These are phyloP conservation scores for Threskiornis aethiopicus DNA, from an alignment of 2,797 vertebrate species.

Conservation along the genomic window DNA sequence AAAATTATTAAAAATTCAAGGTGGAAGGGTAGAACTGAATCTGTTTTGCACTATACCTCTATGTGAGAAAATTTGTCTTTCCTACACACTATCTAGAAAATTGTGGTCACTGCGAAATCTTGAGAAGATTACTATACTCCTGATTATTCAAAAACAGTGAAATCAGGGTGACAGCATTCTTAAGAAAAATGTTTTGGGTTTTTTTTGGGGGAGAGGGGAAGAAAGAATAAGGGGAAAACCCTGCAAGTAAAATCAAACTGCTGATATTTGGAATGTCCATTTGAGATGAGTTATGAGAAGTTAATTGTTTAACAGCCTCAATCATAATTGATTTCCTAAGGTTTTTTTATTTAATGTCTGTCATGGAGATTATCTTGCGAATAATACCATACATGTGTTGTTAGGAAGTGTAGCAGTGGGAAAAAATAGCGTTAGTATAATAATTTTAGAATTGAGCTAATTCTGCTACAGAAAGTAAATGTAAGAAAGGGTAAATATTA, in stretches of 20 bases:
- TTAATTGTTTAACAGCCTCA: not conserved
- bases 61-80: not conserved
- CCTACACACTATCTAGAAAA: not conserved
- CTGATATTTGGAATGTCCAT: not conserved
- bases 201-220: rapidly evolving
- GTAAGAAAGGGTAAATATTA: not conserved
- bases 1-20: not conserved
- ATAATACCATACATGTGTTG: not conserved
- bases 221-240: not conserved
- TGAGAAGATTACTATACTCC: not conserved
- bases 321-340: not conserved
- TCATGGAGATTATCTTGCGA: not conserved
- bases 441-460: not conserved
- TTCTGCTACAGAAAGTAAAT: not conserved
- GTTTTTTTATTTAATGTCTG: not conserved
- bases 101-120: not conserved
- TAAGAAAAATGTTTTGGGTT: not conserved
- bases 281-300: not conserved
- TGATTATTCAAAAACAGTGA: not conserved
- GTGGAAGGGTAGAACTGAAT: not conserved
- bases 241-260: not conserved
- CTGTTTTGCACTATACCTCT: not conserved
- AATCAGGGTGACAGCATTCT: not conserved
- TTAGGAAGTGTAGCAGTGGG: not conserved
- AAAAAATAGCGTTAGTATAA: not conserved